Base-by-base conservation (phyloP, 2,888 invertebrate genomes). In the Trisateles emortualis region DNA sequence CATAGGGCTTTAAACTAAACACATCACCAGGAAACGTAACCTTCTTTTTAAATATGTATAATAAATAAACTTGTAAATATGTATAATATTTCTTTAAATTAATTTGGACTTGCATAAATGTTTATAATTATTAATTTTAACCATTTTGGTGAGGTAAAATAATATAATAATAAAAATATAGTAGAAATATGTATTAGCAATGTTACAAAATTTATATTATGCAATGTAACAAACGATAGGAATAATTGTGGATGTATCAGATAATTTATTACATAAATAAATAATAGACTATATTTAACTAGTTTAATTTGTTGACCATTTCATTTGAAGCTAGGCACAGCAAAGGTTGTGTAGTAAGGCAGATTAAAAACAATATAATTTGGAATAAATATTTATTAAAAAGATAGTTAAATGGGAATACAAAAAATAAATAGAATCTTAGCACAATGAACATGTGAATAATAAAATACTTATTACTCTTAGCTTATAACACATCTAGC, bases 371-470 rank as follows among this genome's bases (percentile, higher is more conserved):
- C n/a, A n/a, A n/a, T n/a, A 22, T 36, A 53, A 43, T 64, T 72
- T 68, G 71, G 74, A 81, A 84, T 84, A 82, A 84, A 86, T 81
- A 79, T 82, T 85, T 85, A 85, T 84, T 83, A 74, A 70, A 73
- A 74, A 71, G 67, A 67, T 72, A 66, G 65, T 70, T 47, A 56
- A 54, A 70, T 68, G 67, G 67, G 73, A 74, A 78, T 88, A 90
- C 88, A 88, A 86, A 88, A 86, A 84, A 86, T 86, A 87, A 88
- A 87, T 86, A 85, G 73, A 79, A 78, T 80, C 73, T 81, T 82
- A 87, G 78, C 78, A 71, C 51, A 64, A 59, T 50, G 43, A 65
- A 50, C 51, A 63, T 56, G 66, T 68, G 72, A 63, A 71, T 72
- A 74, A 58, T 59, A 66, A 68, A 68, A 65, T 65, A 60, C 60